Percentiles rank a stretch among this genome's conserved stretches.
Conservation (phyloP, 2,113 vertebrate genomes). For the Acanthochromis polyacanthus region DNA sequence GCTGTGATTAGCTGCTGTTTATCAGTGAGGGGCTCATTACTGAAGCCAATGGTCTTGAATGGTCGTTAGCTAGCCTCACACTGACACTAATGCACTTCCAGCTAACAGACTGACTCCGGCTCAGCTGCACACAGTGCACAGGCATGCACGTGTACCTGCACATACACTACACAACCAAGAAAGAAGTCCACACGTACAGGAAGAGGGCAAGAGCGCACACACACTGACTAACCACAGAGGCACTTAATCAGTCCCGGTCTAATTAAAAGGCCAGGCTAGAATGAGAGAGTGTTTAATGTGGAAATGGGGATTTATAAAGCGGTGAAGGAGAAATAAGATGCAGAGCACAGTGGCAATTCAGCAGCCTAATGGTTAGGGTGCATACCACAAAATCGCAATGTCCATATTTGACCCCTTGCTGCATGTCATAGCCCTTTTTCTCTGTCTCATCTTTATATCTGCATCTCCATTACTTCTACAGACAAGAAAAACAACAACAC, state of each 20-base stretch:
- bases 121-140: conserved; percentile 11
- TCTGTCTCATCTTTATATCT: neutral
- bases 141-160: neutral
- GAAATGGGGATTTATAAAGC: conserved; percentile 71
- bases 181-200: conserved; percentile 22
- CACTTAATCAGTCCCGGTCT: conserved; percentile 82
- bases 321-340: conserved; percentile 37
- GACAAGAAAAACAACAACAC: neutral
- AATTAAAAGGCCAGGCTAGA: conserved; percentile 81
- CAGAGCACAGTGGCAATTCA: neutral
- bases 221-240: conserved; percentile 50
- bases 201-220: conserved; percentile 13
- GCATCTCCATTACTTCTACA: neutral
- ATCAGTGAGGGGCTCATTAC: conserved; percentile 79
- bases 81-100: conserved; percentile 68
- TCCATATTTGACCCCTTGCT: neutral
- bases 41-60: conserved; percentile 67
- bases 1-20: conserved; percentile 79
- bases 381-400: neutral
- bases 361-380: neutral
- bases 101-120: conserved; percentile 61
- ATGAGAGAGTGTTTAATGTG: conserved; percentile 72
- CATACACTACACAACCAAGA: conserved; percentile 11
- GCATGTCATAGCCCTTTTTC: neutral
- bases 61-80: conserved; percentile 75